Evolutionary conservation across 2,888 invertebrate species (phyloP), one percentile per base, ranked within the genome.

Genomic region (Patella ulyssiponensis): DNA sequence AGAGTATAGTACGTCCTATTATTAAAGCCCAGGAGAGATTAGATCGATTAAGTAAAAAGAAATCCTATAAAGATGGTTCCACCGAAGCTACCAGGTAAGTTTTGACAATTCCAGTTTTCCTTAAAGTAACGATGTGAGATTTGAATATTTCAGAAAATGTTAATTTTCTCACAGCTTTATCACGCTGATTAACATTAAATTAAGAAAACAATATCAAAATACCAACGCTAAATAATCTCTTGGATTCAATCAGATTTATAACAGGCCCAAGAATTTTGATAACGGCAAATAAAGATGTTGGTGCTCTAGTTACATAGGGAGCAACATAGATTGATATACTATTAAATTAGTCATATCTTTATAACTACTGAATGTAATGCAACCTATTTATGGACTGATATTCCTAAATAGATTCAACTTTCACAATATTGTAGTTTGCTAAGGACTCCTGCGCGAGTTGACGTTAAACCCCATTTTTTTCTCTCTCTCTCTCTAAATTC

Each of bases 11-110:
- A 12, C 92, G 93, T 84, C 93, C 94, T 3, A 89, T 94, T 51
- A 90, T 93, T 70, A 93, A 93, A 88, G 93, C 93, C 71, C 93
- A 93, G 85, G 93, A 94, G 79, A 90, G 93, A 79, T 86, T 93
- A 20, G 92, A 92, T 71, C 82, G 88, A 69, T 80, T 88, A 44
- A 86, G 86, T 74, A 92, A 91, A 82, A 91, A 91, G 80, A 85
- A 90, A 56, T 84, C 88, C 15, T 87, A 89, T 80, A 90, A 88
- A 75, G 87, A 89, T 33, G 86, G 89, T 15, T 89, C 90, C 9
- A 64, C 64, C 23, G 91, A 91, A 78, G 86, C 88, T 71, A 90
- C 89, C 51, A 91, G 90, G 90, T 90, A 81, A 33, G 76, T 64
- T 15, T 15, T 53, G 12, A 11, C 0, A n/a, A 15, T 23, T 15